Percentiles rank a stretch among this genome's conserved stretches.
These are phyloP conservation scores for Ophion obscuratus DNA, from an alignment of 2,888 invertebrate species.

Conservation along the genomic window DNA sequence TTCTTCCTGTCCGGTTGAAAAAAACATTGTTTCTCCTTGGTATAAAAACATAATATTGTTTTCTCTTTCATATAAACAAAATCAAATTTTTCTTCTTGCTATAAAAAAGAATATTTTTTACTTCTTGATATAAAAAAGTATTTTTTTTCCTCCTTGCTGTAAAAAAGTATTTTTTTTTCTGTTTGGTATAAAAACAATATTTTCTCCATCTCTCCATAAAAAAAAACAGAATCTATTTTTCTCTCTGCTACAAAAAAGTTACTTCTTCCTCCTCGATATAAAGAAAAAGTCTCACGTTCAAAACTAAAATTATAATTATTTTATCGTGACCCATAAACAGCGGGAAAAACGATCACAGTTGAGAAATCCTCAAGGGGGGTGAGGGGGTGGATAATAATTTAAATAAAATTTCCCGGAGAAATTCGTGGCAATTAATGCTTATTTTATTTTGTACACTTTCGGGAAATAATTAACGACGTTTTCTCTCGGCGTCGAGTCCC, in stretches of 20 bases:
- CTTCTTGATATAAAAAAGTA: too few relatives aligned
- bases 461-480: constrained; percentile 21
- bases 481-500: constrained; percentile 12
- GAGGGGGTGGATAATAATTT: neutral
- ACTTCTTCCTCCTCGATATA: neutral
- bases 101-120: neutral
- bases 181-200: too few relatives aligned
- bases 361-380: neutral
- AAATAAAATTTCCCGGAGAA: neutral
- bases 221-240: neutral
- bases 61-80: too few relatives aligned
- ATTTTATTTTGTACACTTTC: constrained; percentile 7
- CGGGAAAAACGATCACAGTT: neutral
- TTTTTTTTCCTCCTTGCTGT: too few relatives aligned
- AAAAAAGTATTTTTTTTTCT: too few relatives aligned
- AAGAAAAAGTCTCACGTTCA: neutral
- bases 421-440: neutral
- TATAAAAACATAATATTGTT: too few relatives aligned
- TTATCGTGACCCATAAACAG: neutral
- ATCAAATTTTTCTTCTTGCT: too few relatives aligned
- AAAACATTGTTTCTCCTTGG: too few relatives aligned
- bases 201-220: too few relatives aligned
- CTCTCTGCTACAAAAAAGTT: neutral
- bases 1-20: neutral
- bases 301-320: neutral